Conservation (phyloP, 37 sponge, comb jelly and placozoan species). For the Amphimedon queenslandica region DNA sequence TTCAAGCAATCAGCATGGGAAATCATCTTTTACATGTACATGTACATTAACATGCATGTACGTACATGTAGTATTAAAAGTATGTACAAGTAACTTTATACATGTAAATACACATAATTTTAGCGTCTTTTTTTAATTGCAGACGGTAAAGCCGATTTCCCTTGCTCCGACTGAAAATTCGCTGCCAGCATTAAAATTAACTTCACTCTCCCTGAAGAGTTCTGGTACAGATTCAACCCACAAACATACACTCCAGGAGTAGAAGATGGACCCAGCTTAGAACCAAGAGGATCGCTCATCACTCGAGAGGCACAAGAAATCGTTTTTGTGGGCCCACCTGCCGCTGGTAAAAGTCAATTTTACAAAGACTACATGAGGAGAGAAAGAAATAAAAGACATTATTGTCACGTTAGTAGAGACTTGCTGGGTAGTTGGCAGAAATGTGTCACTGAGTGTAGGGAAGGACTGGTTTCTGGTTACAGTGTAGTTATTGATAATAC, state of each 20-base stretch:
- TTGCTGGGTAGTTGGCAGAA: constrained; percentile 68
- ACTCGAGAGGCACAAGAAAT: constrained; percentile 33
- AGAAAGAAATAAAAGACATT: too few species aligned
- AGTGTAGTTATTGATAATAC: constrained; percentile 92
- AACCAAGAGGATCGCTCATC: constrained; percentile 20
- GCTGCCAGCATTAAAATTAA: constrained; percentile 67
- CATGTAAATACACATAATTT: background rate
- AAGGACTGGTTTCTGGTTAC: constrained; percentile 33
- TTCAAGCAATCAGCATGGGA: too few species aligned
- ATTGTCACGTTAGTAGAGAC: constrained; percentile 73
- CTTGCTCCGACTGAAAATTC: constrained; percentile 86
- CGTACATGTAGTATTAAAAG: too few species aligned
- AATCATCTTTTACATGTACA: too few species aligned
- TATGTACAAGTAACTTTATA: constrained; percentile 61
- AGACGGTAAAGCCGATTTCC: constrained; percentile 84
- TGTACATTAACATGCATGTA: too few species aligned
- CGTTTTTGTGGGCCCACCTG: constrained; percentile 82
- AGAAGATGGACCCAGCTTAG: constrained; percentile 1
- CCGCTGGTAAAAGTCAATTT: constrained; percentile 82
- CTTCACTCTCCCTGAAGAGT: constrained; percentile 87
- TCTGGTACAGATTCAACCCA: constrained; percentile 68
- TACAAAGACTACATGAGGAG: constrained; percentile 38
- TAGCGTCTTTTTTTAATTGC: background rate
- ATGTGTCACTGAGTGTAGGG: constrained; percentile 62
- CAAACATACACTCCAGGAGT: background rate